Conservation (phyloP, 2,888 invertebrate genomes). For the Orgyia antiqua region DNA sequence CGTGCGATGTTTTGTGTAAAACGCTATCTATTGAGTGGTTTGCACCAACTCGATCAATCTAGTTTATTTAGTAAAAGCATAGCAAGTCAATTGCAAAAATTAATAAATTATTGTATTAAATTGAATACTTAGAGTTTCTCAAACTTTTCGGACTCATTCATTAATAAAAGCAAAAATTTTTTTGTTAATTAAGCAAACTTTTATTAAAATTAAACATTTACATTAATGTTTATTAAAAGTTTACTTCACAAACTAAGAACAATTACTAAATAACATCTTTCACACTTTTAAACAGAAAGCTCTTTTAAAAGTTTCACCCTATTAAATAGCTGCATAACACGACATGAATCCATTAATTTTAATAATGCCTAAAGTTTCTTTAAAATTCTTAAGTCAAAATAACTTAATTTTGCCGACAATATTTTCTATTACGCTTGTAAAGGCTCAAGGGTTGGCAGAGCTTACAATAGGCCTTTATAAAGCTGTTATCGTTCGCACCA, state of each 20-base stretch:
- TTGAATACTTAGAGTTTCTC: too few species aligned
- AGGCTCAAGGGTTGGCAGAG: constrained; percentile 24
- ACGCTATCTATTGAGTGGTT: too few species aligned
- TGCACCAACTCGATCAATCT: too few species aligned
- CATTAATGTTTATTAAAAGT: not conserved
- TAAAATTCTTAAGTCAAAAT: constrained; percentile 19
- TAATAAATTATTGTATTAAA: too few species aligned
- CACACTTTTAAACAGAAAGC: constrained; percentile 1
- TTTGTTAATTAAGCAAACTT: too few species aligned
- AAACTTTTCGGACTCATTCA: too few species aligned
- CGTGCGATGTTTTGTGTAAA: too few species aligned
- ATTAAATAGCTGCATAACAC: constrained; percentile 6
- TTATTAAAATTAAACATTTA: too few species aligned
- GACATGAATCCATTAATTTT: constrained; percentile 19
- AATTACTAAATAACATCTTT: constrained; percentile 3
- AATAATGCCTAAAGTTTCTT: constrained; percentile 19
- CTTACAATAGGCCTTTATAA: constrained; percentile 23
- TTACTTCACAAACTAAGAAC: constrained; percentile 7
- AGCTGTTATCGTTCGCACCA: constrained; percentile 25
- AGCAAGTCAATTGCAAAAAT: too few species aligned
- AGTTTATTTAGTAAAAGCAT: too few species aligned
- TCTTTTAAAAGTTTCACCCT: constrained; percentile 4
- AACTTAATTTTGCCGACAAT: constrained; percentile 31
- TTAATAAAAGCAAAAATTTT: too few species aligned
- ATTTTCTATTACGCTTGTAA: constrained; percentile 32